These are phyloP conservation scores for Trichoplusia ni DNA, from an alignment of 1,140 invertebrate species.

Conservation along the genomic window DNA sequence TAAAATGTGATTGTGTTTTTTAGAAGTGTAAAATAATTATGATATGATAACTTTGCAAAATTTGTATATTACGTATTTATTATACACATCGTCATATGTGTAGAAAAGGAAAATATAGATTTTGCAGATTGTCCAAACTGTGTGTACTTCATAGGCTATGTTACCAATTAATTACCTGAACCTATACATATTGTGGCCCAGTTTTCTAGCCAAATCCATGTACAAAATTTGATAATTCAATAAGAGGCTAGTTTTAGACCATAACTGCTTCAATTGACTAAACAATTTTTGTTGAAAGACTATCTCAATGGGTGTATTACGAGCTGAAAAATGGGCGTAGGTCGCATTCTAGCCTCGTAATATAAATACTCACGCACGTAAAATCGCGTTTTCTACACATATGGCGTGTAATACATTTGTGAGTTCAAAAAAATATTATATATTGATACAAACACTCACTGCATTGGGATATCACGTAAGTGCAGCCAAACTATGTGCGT, in stretches of 20 bases:
- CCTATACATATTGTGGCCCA: too few relatives aligned
- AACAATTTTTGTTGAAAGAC: too few relatives aligned
- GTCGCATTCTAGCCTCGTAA: too few relatives aligned
- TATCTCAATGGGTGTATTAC: too few relatives aligned
- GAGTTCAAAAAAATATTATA: not conserved
- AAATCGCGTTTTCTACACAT: not conserved
- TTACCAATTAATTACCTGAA: too few relatives aligned
- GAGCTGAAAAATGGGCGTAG: too few relatives aligned
- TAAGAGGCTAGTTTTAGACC: too few relatives aligned
- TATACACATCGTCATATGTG: not conserved
- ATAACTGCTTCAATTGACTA: too few relatives aligned
- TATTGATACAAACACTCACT: not conserved
- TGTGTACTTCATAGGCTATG: too few relatives aligned
- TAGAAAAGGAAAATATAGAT: not conserved
- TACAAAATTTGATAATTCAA: too few relatives aligned
- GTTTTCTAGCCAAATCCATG: too few relatives aligned
- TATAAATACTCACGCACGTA: too few relatives aligned
- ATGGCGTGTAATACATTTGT: not conserved
- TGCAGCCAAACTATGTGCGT: not conserved
- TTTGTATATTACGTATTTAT: not conserved
- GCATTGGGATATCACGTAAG: slow-evolving; percentile 15
- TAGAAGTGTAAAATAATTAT: slow-evolving; percentile 22
- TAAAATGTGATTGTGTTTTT: slow-evolving; percentile 30
- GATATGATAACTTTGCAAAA: slow-evolving; percentile 2
- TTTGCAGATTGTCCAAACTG: not conserved